A percentile compares a stretch with the other conserved stretches of the same genome.
Conservation (phyloP, 2,888 invertebrate species). For the Entomobrya proxima region DNA sequence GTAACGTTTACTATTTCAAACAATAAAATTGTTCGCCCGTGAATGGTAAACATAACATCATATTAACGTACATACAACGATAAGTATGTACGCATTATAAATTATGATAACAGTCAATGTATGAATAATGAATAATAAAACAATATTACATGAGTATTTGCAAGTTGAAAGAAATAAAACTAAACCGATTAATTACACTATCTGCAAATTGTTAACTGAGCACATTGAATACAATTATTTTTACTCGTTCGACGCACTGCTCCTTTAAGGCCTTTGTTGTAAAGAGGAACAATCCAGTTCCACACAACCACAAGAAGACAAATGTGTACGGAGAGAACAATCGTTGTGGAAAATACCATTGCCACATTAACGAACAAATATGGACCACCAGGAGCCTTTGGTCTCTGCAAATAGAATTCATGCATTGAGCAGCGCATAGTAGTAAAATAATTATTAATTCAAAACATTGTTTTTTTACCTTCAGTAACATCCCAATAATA, state of each 20-base stretch:
- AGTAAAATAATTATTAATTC: not conserved
- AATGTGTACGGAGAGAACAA: slow-evolving; percentile 66
- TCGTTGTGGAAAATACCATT: slow-evolving; percentile 55
- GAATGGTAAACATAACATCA: too few species aligned
- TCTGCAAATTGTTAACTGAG: slow-evolving; percentile 69
- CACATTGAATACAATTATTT: slow-evolving; percentile 71
- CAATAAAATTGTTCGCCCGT: too few species aligned
- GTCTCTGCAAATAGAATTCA: slow-evolving; percentile 55
- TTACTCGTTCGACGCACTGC: slow-evolving; percentile 64
- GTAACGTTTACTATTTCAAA: too few species aligned
- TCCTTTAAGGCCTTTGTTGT: slow-evolving; percentile 54
- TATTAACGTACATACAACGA: too few species aligned
- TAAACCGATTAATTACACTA: not conserved
- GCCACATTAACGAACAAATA: slow-evolving; percentile 61
- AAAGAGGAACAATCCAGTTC: slow-evolving; percentile 68
- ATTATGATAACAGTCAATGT: too few species aligned
- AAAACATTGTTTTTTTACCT: slow-evolving; percentile 33
- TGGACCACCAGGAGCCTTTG: slow-evolving; percentile 55
- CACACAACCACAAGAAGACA: slow-evolving; percentile 64
- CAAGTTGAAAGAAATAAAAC: not conserved
- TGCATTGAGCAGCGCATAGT: not conserved
- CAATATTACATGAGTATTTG: slow-evolving; percentile 21
- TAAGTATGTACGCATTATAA: too few species aligned
- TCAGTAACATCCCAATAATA: slow-evolving; percentile 65
- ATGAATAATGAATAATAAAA: too few species aligned